Conservation (phyloP, 2,797 vertebrate genomes). For the Enteromius thamalakanensis region DNA sequence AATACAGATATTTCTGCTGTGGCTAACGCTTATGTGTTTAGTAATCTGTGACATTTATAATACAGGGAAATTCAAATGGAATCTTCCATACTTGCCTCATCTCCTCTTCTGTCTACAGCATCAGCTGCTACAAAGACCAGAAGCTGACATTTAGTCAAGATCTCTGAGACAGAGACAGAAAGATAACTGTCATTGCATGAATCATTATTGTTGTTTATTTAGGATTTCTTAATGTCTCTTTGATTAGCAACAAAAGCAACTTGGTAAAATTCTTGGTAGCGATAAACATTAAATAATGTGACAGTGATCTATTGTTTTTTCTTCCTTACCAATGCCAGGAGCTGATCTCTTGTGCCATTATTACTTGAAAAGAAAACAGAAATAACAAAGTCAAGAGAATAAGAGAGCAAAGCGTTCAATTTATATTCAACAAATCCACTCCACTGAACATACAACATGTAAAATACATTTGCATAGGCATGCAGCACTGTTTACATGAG, state of each 20-base stretch:
- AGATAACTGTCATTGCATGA: neutral
- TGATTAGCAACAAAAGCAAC: slow-evolving; percentile 11
- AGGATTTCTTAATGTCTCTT: slow-evolving; percentile 11
- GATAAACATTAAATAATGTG: slow-evolving; percentile 8
- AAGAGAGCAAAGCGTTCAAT: neutral
- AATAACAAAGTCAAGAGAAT: neutral
- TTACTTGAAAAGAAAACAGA: neutral
- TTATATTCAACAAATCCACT: slow-evolving; percentile 13
- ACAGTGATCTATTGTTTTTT: slow-evolving; percentile 5
- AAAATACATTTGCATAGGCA: slow-evolving; percentile 30
- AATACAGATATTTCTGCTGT: neutral
- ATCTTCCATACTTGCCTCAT: neutral
- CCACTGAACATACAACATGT: slow-evolving; percentile 19
- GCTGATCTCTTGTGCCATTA: slow-evolving; percentile 7
- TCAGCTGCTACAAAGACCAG: slow-evolving; percentile 22
- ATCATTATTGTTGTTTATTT: neutral
- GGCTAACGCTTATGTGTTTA: slow-evolving; percentile 9
- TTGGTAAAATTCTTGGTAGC: neutral
- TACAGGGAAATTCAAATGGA: neutral
- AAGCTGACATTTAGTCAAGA: slow-evolving; percentile 41
- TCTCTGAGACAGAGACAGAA: slow-evolving; percentile 3
- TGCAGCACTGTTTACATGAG: slow-evolving; percentile 29
- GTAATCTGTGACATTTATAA: slow-evolving; percentile 4
- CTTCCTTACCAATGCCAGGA: neutral
- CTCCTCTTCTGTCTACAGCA: slow-evolving; percentile 18